Evolutionary conservation across 2,888 invertebrate genomes (phyloP), one percentile per base, ranked within the genome.

Genomic region (Megamerina dolium): DNA sequence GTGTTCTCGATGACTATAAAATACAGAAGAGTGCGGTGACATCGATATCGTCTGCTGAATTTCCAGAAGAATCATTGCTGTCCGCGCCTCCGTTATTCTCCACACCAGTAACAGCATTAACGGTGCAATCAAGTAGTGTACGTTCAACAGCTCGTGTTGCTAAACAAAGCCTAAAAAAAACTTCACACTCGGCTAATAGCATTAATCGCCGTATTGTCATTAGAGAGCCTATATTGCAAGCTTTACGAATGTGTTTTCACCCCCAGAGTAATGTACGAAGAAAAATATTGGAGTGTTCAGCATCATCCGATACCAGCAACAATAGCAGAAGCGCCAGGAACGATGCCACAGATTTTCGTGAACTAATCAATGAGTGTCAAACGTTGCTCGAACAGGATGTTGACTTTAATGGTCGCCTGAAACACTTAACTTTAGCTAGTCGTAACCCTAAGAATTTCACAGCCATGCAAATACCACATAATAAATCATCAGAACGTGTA

Each of bases 291-390:
- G 43, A 4, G 18, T 13, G 2, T 12, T 13, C 30, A 13, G 27
- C 36, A 36, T 3, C 4, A 13, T 13, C 13, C 4, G 13, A 37
- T n/a, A n/a, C 33, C 12, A 20, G 16, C 20, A 9, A 31, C 8
- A 43, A 18, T 32, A 38, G 43, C 10, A 18, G 43, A 12, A 10
- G 37, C 46, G 30, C 12, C 2, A 23, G 37, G 2, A 48, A 51
- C 40, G 57, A 53, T 4, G 57, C 54, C 18, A 56, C 54, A 3
- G 59, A 61, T 49, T 66, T 64, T 46, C 60, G 59, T 3, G 64
- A 66, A 51, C 52, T 69, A 21, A 60, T 69, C 17, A 56, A 54
- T 4, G 64, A 66, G 50, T 66, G 67, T 40, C 58, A 63, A 21
- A 52, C 49, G 12, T 48, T 66, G 3, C 48, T 66, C 2, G 56